These are phyloP conservation scores for Leptoclinus maculatus DNA, from an alignment of 2,797 vertebrate species.

Conservation along the genomic window DNA sequence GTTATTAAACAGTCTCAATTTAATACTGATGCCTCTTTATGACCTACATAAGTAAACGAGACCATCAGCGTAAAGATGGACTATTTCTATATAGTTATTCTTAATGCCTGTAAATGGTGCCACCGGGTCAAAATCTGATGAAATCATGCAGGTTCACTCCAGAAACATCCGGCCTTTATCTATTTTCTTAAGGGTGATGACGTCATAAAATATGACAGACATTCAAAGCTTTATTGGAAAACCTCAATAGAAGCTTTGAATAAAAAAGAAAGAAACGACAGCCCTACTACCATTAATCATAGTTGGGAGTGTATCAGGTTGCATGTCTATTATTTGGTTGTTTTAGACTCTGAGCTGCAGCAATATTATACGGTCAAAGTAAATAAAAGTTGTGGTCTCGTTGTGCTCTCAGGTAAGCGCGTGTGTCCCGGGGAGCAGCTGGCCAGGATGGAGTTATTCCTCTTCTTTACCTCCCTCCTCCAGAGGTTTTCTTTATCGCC, in stretches of 20 bases:
- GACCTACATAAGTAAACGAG: no score
- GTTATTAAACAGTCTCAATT: no score
- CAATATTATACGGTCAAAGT: not conserved
- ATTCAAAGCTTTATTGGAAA: not conserved
- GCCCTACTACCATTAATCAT: not conserved
- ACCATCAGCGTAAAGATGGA: no score
- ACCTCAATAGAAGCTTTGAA: no score
- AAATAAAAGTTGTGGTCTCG: not conserved
- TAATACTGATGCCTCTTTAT: no score
- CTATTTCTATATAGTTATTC: no score
- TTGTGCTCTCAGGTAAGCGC: conserved; percentile 81
- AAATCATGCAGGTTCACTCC: no score
- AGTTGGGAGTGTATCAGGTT: not conserved
- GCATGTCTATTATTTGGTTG: not conserved
- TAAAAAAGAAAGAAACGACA: not conserved
- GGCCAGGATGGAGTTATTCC: conserved; percentile 84
- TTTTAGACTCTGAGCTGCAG: not conserved
- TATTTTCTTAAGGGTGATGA: no score
- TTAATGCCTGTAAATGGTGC: no score
- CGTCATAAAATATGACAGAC: not conserved
- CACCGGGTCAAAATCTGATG: no score
- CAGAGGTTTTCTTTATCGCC: conserved; percentile 86
- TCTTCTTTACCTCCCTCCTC: conserved; percentile 80
- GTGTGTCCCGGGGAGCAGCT: conserved; percentile 84
- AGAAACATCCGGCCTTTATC: no score